phyloP scores from a whole-genome alignment of 2,113 vertebrate genomes.

The Aegypius monachus region DNA sequence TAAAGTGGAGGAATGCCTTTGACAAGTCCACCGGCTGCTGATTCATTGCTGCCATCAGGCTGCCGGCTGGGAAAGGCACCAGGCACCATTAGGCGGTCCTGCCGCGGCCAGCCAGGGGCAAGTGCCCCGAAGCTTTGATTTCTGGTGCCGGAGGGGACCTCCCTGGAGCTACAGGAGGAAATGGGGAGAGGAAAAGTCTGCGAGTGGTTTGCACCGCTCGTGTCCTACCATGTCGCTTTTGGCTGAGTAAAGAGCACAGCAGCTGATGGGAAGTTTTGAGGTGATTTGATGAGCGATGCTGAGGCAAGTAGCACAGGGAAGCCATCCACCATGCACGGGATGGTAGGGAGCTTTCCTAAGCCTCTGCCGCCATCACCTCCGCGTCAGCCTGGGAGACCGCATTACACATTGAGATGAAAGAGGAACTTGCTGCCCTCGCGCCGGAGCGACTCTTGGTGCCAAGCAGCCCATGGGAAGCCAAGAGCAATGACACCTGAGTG shows the following conservation, averaged over 20 bases:
- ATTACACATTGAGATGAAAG: background rate
- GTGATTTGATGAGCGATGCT: background rate
- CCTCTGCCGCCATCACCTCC: background rate
- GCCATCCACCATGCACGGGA: rapidly evolving
- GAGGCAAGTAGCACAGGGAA: rapidly evolving
- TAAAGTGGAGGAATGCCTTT: constrained; percentile 74
- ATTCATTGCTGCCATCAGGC: constrained; percentile 74
- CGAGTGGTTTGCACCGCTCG: rapidly evolving
- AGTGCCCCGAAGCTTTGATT: background rate
- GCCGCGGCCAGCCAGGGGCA: background rate
- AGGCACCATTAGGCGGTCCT: background rate
- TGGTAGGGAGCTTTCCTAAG: background rate
- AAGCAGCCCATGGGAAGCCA: background rate
- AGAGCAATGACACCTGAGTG: background rate
- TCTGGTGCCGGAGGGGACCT: background rate
- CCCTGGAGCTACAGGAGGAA: background rate
- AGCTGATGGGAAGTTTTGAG: background rate
- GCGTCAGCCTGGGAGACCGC: background rate
- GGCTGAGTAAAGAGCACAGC: background rate
- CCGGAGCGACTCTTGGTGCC: background rate
- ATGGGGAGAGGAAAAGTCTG: rapidly evolving
- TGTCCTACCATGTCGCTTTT: rapidly evolving
- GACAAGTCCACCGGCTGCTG: constrained; percentile 64
- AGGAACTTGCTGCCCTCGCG: background rate
- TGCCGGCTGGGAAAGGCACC: constrained; percentile 28